A percentile compares a stretch with the other conserved stretches of the same genome.
Conservation (phyloP, 1,140 invertebrate genomes). For the Harpegnathos saltator region DNA sequence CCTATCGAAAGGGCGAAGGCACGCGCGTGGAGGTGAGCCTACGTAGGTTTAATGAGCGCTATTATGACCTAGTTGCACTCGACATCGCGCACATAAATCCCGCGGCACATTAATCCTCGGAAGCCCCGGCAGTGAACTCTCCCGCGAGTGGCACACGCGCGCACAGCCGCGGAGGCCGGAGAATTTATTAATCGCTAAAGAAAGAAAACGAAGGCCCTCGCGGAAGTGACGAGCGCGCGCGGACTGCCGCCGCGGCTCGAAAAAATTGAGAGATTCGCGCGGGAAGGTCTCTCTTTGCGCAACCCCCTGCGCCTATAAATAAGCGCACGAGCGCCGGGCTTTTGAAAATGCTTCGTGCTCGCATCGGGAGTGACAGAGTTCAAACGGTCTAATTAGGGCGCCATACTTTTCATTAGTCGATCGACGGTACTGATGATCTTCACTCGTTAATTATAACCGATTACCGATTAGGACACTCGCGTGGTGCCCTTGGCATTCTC, state of each 20-base stretch:
- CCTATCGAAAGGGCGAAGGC: conserved; percentile 27
- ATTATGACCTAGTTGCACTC: conserved; percentile 73
- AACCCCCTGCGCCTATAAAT: conserved; percentile 29
- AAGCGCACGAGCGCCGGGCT: conserved; percentile 3
- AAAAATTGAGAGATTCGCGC: conserved; percentile 53
- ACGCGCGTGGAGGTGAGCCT: conserved; percentile 46
- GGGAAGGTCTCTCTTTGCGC: background rate
- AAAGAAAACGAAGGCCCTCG: conserved; percentile 9
- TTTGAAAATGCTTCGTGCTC: background rate
- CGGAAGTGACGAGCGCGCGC: conserved; percentile 41
- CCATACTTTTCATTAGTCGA: background rate
- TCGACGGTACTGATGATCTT: background rate
- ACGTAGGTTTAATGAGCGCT: conserved; percentile 68
- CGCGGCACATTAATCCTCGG: conserved; percentile 61
- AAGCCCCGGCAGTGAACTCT: conserved; percentile 6
- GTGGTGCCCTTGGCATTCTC: background rate
- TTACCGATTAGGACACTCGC: background rate
- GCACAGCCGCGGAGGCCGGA: conserved; percentile 12
- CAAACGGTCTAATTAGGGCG: background rate
- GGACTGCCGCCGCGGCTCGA: conserved; percentile 8
- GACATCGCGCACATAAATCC: conserved; percentile 63
- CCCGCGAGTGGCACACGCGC: conserved; percentile 32
- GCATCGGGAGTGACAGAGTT: background rate
- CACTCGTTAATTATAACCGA: conserved; percentile 23
- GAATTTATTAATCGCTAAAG: conserved; percentile 60